Evolutionary conservation across 2,797 vertebrate genomes (phyloP), one percentile per base, ranked within the genome.

Genomic region (Falco biarmicus): DNA sequence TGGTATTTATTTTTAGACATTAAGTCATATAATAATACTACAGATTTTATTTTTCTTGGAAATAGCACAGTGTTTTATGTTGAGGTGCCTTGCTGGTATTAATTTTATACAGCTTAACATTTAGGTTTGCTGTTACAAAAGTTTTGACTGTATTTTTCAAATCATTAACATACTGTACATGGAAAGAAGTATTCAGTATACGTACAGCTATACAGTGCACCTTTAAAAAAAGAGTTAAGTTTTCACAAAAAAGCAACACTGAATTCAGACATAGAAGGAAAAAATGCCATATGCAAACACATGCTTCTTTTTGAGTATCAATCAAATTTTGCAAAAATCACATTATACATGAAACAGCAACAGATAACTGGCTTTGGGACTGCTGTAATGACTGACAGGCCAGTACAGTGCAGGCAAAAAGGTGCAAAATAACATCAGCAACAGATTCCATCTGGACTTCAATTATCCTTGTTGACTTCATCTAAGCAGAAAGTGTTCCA

Each of bases 1-100:
- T 71, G 61, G 53, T 75, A 89, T 89, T 94, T 95, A 94, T 93
- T 95, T 96, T 95, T 91, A 90, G 76, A 64, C 3, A 29, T 91
- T 66, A 84, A 84, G 76, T 91, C 92, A 95, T 59, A 73, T 15
- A 75, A 61, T 78, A 94, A 57, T 96, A 95, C 69, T 86, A 96
- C 60, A 78, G 25, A 39, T 84, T 69, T 93, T 87, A 45, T 83
- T 89, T 85, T 95, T 86, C 64, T 92, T 89, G 29, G 79, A 93
- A 91, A 87, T 28, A 93, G 65, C 24, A 65, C 13, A 74, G 73
- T n/a, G 63, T 81, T 92, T 91, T 78, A 80, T 45, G 34, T 34
- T 43, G 61, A 91, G 41, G 57, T 80, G 37, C 34, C 74, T 59
- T 64, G 50, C 60, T 81, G 50, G 28, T 88, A 79, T 18, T 84